Base-by-base conservation (phyloP, 2,797 vertebrate species). In the Alosa sapidissima region DNA sequence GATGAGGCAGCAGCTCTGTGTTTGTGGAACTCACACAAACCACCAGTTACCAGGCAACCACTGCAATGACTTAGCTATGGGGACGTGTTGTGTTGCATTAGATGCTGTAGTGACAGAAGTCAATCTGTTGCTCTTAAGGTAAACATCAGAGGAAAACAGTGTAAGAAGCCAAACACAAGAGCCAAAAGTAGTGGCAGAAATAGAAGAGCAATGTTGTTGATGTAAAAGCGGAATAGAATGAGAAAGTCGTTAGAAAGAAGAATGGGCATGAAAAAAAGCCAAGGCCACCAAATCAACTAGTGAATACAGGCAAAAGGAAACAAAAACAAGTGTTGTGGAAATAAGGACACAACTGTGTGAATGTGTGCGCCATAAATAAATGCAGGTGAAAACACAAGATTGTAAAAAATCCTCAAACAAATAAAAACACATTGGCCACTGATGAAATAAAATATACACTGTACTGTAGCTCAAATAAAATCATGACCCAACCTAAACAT, bases 31-130 rank as follows among this genome's bases (percentile, higher is more conserved):
- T 84, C 85, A 89, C 84, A 85, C 28, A 84, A 62, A 85, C 86
- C 83, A 89, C 58, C 84, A 86, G 93, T 92, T 92, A 90, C 88
- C 83, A 89, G 89, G 92, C 87, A 93, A 94, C 89, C 78, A 83
- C 47, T 84, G 48, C 84, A 83, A 45, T 78, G 72, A 52, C 72
- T 41, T 47, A 47, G 72, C 72, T 47, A 45, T 16, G 45, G 72
- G 14, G 72, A 6, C 21, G 72, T 3, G 14, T 36, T 47, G 14
- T 45, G 41, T 9, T 21, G 16, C 16, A 78, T 47, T 78, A 78
- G 14, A 19, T 47, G 16, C 19, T 78, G 41, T 45, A 47, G 72
- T 45, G 19, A 19, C 41, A 78, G 36, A 2, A 78, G 33, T 41
- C 65, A 47, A 9, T 47, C 4, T 78, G 36, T 47, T 47, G 41